These are phyloP conservation scores for Atethmia centrago DNA, from an alignment of 2,888 invertebrate genomes.

Conservation along the genomic window DNA sequence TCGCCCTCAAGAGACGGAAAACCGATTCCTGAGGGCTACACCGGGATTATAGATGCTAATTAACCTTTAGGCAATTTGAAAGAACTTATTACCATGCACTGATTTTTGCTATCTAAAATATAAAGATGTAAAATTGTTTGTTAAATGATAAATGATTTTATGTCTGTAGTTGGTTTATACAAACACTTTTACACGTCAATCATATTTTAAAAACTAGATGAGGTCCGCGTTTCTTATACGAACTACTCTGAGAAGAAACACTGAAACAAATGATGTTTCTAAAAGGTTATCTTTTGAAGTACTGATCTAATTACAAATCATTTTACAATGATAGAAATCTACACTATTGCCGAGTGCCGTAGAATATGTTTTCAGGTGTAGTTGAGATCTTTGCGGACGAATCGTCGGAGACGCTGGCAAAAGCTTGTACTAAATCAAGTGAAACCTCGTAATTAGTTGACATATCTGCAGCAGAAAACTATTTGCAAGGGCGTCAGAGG, in stretches of 20 bases:
- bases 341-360: neutral
- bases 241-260: no score
- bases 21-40: no score
- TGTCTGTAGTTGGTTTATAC: no score
- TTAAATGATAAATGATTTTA: no score
- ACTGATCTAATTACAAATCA: neutral
- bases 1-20: no score
- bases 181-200: no score
- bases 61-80: neutral
- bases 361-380: neutral
- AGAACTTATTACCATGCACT: neutral
- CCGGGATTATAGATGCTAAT: no score
- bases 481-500: conserved; percentile 4
- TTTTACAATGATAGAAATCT: neutral
- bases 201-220: no score
- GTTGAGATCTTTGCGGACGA: no score
- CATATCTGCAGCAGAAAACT: conserved; percentile 7
- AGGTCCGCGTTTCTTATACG: no score
- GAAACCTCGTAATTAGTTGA: neutral
- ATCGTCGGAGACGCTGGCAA: neutral
- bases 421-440: neutral
- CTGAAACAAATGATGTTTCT: no score
- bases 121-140: no score
- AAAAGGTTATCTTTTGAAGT: neutral
- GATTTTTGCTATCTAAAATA: neutral